Percentiles rank a stretch among this genome's conserved stretches.
Evolutionary conservation across 1,140 invertebrate species (phyloP).

Genomic region (Elymnias hypermnestra): DNA sequence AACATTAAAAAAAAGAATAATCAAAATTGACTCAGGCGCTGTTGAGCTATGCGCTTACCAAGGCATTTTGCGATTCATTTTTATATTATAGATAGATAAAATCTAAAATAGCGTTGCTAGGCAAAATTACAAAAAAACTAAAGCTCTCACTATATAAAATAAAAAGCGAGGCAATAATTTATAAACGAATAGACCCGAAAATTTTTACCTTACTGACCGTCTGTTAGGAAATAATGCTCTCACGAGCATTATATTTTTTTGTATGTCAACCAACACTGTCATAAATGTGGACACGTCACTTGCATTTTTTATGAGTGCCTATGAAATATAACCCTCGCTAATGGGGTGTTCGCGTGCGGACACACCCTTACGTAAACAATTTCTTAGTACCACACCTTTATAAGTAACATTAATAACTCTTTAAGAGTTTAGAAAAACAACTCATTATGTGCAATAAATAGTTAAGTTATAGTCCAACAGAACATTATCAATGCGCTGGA

Average conservation of each 20-base stretch:
- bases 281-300: slow-evolving; percentile 56
- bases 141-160: background rate
- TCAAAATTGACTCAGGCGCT: too few relatives aligned
- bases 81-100: too few relatives aligned
- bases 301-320: slow-evolving; percentile 62
- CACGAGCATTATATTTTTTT: slow-evolving; percentile 43
- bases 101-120: background rate
- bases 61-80: too few relatives aligned
- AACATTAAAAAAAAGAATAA: too few relatives aligned
- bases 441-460: background rate
- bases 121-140: background rate
- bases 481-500: background rate
- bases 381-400: slow-evolving; percentile 41
- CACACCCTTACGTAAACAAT: slow-evolving; percentile 35
- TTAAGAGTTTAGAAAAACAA: slow-evolving; percentile 20
- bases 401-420: slow-evolving; percentile 27
- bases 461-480: background rate
- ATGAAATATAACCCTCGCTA: slow-evolving; percentile 57
- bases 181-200: slow-evolving; percentile 23
- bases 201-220: slow-evolving; percentile 28
- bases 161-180: slow-evolving; percentile 5
- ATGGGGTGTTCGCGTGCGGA: slow-evolving; percentile 60
- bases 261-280: slow-evolving; percentile 47
- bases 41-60: too few relatives aligned
- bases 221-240: slow-evolving; percentile 38